Base-by-base conservation (phyloP, 2,113 vertebrate genomes). In the Prionailurus bengalensis region DNA sequence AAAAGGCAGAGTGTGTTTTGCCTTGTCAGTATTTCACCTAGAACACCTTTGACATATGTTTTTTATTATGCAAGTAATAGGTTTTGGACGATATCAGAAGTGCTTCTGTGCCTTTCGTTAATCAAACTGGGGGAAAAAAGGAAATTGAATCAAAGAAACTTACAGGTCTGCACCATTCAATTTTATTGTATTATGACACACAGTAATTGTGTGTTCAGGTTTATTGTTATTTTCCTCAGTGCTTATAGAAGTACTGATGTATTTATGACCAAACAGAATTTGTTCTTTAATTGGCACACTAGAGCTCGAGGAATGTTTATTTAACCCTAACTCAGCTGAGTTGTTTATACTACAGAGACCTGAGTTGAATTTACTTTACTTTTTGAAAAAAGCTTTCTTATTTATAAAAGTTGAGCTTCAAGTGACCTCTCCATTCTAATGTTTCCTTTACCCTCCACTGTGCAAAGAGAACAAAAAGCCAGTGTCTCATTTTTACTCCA, bases 321-420 rank as follows among this genome's bases (percentile, higher is more conserved):
- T 98, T 98, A 99, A 99, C 98, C 98, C 98, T 97, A 98, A 88
- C 97, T 98, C 97, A 70, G 73, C 97, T 95, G 97, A 91, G 91
- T 81, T 99, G 98, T 99, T 99, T 99, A 98, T 98, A 98, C 92
- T 98, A 97, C 83, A 92, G 97, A 98, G 98, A 98, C 94, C 97
- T 94, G 96, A 98, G 97, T 98, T 98, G 97, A 98, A 98, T 99
- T 99, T 98, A 98, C 98, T 98, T 98, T 96, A 97, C 98, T 98
- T 98, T 99, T 98, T 93, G 98, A 95, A 98, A 98, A 98, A 98
- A 98, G 74, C 92, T 97, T 97, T 98, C 92, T 96, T 98, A 98
- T 99, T 99, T 99, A 98, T 97, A 98, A 98, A 98, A 98, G 98
- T 97, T 98, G 98, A 98, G 98, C 97, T 98, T 98, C 93, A 85